phyloP scores from a whole-genome alignment of 2,888 invertebrate species.

The Horisme vitalbata region DNA sequence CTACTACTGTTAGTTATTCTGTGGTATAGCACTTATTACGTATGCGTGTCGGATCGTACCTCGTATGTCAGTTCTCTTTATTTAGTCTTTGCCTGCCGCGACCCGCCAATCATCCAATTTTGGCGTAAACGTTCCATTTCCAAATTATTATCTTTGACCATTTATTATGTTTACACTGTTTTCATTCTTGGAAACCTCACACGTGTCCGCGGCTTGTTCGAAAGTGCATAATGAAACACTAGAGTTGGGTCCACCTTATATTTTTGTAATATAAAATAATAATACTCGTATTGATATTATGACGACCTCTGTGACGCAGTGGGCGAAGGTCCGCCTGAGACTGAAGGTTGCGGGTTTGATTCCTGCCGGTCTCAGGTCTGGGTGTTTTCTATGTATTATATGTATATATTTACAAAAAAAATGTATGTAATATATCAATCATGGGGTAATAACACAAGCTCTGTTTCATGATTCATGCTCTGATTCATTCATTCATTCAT shows the following conservation, averaged over 20 bases:
- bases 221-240: conserved; percentile 33
- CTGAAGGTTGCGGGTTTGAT: too few relatives aligned
- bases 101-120: conserved; percentile 67
- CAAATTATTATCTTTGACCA: conserved; percentile 51
- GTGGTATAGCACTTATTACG: too few relatives aligned
- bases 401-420: too few relatives aligned
- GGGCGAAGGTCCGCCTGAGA: too few relatives aligned
- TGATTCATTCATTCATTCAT: too few relatives aligned
- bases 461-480: too few relatives aligned
- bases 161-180: conserved; percentile 63
- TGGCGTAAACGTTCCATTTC: conserved; percentile 49
- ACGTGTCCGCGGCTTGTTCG: conserved; percentile 40
- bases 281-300: conserved; percentile 15
- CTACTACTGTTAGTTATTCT: too few relatives aligned
- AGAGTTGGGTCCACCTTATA: conserved; percentile 4
- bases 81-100: conserved; percentile 30
- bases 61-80: conserved; percentile 36
- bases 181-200: conserved; percentile 49
- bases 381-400: too few relatives aligned
- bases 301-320: too few relatives aligned
- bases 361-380: too few relatives aligned
- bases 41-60: neutral
- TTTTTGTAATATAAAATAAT: conserved; percentile 13
- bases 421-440: too few relatives aligned
- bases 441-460: too few relatives aligned